Evolutionary conservation across 2,113 vertebrate genomes (phyloP), one percentile per base, ranked within the genome.

Genomic region (Cheilinus undulatus): DNA sequence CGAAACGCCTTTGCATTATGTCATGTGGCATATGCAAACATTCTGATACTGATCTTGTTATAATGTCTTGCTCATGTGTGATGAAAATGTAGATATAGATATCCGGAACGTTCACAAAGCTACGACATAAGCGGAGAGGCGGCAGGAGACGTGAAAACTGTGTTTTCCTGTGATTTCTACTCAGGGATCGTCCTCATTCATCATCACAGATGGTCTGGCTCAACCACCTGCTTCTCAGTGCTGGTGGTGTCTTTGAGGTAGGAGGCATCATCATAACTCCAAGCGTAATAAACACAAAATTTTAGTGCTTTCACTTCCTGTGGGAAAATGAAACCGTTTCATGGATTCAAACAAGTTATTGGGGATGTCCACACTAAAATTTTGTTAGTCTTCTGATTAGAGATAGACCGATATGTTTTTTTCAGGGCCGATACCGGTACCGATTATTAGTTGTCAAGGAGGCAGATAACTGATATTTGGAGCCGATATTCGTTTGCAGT

Each of bases 151-250:
- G 54, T 56, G 43, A 52, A 32, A 53, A 64, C 27, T 24, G n/a
- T 4, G 19, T 19, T 45, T 20, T 45, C 42, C 42, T 28, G 59
- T 30, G 30, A 67, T 76, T 84, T 79, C 71, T 80, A 83, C 82
- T 80, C 64, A 40, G 13, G 3, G 48, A 53, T 38, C 27, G 17
- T 2, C 24, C 63, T 69, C 10, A 73, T 69, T 78, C 36, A 51
- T 68, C 30, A 20, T 66, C 73, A 71, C 75, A 84, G 87, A 82
- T 74, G 83, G 77, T 52, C 66, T 38, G 49, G n/a, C 59, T 65
- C 58, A 79, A 73, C 45, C 32, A 52, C 10, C 8, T 46, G 60
- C 53, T 60, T 46, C 46, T 63, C 71, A 22, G 49, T 7, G 53
- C 13, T 10, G 24, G 42, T 51, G 62, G 67, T 66, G 74, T 65